These are phyloP conservation scores for Dysmachus trigonus DNA, from an alignment of 2,888 invertebrate species.

Conservation along the genomic window DNA sequence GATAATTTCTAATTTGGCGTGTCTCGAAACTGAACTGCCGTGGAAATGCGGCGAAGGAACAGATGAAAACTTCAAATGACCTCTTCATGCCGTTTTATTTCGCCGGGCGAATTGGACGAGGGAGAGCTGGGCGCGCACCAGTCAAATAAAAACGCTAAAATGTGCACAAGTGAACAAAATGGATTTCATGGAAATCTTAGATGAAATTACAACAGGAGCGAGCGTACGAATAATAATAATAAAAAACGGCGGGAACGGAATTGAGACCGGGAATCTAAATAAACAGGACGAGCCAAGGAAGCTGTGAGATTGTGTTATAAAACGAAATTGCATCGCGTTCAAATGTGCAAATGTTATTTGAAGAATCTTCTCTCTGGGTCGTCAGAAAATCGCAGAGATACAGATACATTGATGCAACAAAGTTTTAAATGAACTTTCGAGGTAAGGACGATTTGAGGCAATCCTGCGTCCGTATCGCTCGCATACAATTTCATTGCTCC, in stretches of 20 bases:
- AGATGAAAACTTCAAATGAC: slow-evolving; percentile 40
- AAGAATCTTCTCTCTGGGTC: background rate
- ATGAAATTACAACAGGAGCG: slow-evolving; percentile 25
- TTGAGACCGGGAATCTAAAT: background rate
- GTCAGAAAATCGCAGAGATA: background rate
- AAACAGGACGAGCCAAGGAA: slow-evolving; percentile 1
- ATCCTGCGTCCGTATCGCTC: background rate
- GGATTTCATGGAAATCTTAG: slow-evolving; percentile 32
- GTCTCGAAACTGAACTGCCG: slow-evolving; percentile 18
- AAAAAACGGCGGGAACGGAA: background rate
- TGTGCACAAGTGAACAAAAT: slow-evolving; percentile 17
- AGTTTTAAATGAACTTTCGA: background rate
- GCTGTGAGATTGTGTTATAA: slow-evolving; percentile 24
- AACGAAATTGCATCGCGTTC: slow-evolving; percentile 27
- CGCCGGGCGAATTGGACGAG: slow-evolving; percentile 6
- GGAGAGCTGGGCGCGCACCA: background rate
- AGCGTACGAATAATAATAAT: background rate
- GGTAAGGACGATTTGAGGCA: background rate
- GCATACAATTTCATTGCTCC: background rate
- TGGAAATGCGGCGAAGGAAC: background rate
- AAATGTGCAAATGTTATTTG: background rate
- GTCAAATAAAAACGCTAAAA: slow-evolving; percentile 6
- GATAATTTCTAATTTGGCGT: slow-evolving; percentile 37
- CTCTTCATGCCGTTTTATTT: slow-evolving; percentile 36
- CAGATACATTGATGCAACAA: background rate